phyloP scores from a whole-genome alignment of 2,113 vertebrate species.

The Chelonoidis abingdonii region DNA sequence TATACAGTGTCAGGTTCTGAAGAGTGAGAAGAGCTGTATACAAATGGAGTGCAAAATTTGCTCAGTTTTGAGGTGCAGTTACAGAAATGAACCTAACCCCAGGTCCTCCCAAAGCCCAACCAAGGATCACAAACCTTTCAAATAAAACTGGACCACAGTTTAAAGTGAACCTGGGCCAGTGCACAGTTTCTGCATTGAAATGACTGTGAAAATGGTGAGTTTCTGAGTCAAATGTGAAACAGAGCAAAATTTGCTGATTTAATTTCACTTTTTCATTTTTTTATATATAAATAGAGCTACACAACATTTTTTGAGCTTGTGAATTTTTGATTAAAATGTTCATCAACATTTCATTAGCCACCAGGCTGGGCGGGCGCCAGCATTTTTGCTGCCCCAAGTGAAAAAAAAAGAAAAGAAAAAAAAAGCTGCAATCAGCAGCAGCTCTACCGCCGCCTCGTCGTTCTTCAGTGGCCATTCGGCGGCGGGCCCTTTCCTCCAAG shows the following conservation, averaged over 20 bases:
- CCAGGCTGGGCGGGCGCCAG: not conserved
- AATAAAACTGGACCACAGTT: not conserved
- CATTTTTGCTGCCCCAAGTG: no score
- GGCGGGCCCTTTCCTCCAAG: no score
- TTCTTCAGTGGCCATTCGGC: no score
- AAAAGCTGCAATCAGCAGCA: no score
- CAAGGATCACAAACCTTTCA: not conserved
- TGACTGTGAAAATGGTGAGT: not conserved
- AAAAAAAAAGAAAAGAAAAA: no score
- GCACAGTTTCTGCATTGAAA: not conserved
- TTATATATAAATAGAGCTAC: not conserved
- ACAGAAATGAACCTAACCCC: not conserved
- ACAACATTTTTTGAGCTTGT: not conserved
- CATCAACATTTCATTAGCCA: not conserved
- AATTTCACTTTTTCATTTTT: not conserved
- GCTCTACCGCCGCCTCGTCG: no score
- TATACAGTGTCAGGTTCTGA: not conserved
- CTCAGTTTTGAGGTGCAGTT: not conserved
- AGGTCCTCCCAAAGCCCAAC: fast-evolving
- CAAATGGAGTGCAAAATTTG: not conserved
- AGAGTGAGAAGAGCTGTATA: not conserved
- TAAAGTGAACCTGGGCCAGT: not conserved
- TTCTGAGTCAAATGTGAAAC: not conserved
- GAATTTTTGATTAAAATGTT: not conserved
- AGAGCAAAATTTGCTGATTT: not conserved